Base-by-base conservation (phyloP, 2,888 invertebrate genomes). In the Plemyria rubiginata region DNA sequence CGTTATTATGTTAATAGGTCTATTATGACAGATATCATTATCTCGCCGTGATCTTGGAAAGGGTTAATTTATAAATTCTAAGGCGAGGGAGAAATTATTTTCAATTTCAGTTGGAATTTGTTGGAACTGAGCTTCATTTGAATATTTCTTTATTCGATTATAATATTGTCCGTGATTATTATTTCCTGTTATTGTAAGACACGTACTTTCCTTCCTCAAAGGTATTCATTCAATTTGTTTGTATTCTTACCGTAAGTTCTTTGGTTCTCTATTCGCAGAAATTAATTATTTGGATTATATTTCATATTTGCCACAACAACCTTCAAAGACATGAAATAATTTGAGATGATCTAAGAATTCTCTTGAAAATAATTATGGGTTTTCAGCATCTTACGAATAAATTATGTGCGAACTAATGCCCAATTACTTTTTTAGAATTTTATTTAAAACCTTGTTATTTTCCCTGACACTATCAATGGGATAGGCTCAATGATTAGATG, bases 1-100 rank as follows among this genome's bases (percentile, higher is more conserved):
- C 74, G 78, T 80, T 81, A 82, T 82, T 76, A 79, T 81, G 84
- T 76, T 83, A 83, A 83, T 83, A 76, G 77, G 65, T 71, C 76
- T 77, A 79, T 80, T 78, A 81, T 79, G 72, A 74, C 75, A 75
- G 78, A 78, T 81, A 81, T 77, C 77, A 76, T 79, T 80, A 80
- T 80, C 78, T 78, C 62, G 62, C 70, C 67, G 70, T 68, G 76
- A 78, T 78, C 76, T 79, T 69, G 52, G 62, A 64, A 75, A 74
- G 80, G 76, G 78, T 82, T 80, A 76, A 77, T 82, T 81, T 77
- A 79, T 79, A 79, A 79, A 80, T 78, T 76, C 70, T 58, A 57
- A 62, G 63, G 56, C 56, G 51, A 48, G 51, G 58, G 55, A 55
- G 67, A 70, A 70, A 75, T 78, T 74, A 77, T 76, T 76, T 77